Evolutionary conservation across 2,888 invertebrate species (phyloP).

Genomic region (Mesorhabditis belari): DNA sequence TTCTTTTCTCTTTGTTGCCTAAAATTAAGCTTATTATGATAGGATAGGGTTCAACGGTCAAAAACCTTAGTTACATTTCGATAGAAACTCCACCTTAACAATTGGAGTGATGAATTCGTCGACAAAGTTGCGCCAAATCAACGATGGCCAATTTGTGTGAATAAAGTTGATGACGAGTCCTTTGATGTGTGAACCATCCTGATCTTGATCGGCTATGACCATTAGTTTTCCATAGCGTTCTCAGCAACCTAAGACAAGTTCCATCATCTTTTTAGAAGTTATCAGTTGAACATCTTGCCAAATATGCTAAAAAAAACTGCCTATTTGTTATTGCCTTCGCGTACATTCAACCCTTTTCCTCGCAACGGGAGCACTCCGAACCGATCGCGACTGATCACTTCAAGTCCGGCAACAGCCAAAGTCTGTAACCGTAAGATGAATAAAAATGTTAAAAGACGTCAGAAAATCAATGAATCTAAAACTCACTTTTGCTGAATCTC

Average conservation of each 20-base stretch:
- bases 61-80: constrained; percentile 9
- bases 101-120: constrained; percentile 99
- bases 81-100: constrained; percentile 69
- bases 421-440: no score
- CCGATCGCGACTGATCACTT: constrained; percentile 65
- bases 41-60: not conserved
- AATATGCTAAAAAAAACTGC: constrained; percentile 40
- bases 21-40: not conserved
- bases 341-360: constrained; percentile 89
- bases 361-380: constrained; percentile 91
- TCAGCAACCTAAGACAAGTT: constrained; percentile 69
- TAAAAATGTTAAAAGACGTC: constrained; percentile 73
- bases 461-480: no score
- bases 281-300: not conserved
- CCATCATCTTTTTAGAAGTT: not conserved
- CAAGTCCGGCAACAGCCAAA: constrained; percentile 81
- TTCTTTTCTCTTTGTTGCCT: constrained; percentile 69
- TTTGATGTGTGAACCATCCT: constrained; percentile 98
- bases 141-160: constrained; percentile 94
- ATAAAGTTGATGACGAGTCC: constrained; percentile 96
- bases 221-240: constrained; percentile 93
- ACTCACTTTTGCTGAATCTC: constrained; percentile 99
- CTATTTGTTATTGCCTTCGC: constrained; percentile 92
- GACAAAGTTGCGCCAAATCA: constrained; percentile 74
- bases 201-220: constrained; percentile 99